A percentile compares a stretch with the other conserved stretches of the same genome.
Conservation (phyloP, 2,797 vertebrate species). For the Xerus rutilus region DNA sequence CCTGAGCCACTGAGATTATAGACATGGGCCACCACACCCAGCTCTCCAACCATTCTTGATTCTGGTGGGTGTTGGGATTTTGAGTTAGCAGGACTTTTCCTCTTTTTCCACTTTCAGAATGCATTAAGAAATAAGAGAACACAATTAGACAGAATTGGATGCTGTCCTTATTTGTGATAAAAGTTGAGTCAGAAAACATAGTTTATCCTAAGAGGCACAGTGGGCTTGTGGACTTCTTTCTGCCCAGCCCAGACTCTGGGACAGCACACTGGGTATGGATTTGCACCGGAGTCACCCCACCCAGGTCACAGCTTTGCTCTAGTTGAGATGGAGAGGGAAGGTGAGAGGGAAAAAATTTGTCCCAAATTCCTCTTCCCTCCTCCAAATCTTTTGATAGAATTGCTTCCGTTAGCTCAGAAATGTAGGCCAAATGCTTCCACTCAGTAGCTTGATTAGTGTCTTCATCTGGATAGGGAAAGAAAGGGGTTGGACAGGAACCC, state of each 20-base stretch:
- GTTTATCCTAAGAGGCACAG: neutral
- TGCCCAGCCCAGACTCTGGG: neutral
- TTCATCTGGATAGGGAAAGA: neutral
- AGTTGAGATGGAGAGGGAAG: neutral
- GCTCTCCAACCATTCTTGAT: neutral
- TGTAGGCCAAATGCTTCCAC: neutral
- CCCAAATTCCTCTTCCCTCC: neutral
- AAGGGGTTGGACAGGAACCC: neutral
- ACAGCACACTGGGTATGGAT: neutral
- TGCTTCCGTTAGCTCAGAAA: slow-evolving; percentile 3
- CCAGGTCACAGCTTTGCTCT: neutral
- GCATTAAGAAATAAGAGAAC: neutral
- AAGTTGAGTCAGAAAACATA: neutral
- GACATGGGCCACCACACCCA: too few species aligned
- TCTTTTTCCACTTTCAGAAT: neutral
- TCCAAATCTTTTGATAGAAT: neutral
- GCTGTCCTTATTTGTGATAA: neutral
- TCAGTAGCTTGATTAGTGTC: neutral
- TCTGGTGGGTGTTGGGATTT: neutral
- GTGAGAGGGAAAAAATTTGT: neutral
- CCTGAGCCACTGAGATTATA: too few species aligned
- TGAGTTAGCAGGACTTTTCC: neutral
- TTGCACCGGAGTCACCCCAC: neutral
- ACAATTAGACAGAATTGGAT: neutral
- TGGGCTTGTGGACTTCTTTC: neutral